These are phyloP conservation scores for Cephus sareptanus DNA, from an alignment of 2,888 invertebrate genomes.

Conservation along the genomic window DNA sequence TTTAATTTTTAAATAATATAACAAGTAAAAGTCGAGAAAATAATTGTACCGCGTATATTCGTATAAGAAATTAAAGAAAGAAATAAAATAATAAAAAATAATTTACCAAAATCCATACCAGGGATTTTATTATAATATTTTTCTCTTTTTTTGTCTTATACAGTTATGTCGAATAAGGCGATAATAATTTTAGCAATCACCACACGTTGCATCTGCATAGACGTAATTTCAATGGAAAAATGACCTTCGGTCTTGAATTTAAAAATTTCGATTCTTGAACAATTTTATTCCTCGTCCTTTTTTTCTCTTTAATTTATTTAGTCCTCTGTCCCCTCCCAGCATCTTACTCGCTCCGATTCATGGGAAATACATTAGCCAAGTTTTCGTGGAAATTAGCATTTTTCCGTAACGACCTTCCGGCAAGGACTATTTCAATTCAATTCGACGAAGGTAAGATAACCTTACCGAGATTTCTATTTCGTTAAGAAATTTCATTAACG, in stretches of 20 bases:
- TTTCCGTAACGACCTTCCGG: neutral
- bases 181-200: no score
- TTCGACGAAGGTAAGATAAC: neutral
- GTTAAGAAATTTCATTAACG: neutral
- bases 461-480: neutral
- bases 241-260: neutral
- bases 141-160: no score
- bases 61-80: no score
- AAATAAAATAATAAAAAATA: neutral
- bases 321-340: neutral
- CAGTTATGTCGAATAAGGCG: no score
- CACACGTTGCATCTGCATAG: no score
- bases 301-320: neutral
- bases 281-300: neutral
- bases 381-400: neutral
- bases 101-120: conserved; percentile 2
- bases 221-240: neutral
- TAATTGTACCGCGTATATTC: no score
- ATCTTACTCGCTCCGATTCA: neutral
- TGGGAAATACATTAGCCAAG: neutral
- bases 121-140: neutral
- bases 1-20: no score
- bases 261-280: neutral
- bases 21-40: neutral
- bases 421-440: neutral